Evolutionary conservation across 2,797 vertebrate genomes (phyloP), one percentile per base, ranked within the genome.

Genomic region (Falco cherrug): DNA sequence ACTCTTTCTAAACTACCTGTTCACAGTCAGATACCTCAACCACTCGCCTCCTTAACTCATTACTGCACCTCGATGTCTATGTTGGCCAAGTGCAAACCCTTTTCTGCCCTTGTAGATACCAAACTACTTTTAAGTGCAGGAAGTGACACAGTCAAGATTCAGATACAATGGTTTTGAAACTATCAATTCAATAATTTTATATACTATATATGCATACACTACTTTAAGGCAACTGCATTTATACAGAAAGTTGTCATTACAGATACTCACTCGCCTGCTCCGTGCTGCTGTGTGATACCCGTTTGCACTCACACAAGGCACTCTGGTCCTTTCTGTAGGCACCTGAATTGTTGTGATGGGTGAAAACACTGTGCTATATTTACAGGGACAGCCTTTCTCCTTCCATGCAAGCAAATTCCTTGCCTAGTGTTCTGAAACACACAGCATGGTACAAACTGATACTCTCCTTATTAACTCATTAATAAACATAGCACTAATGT

Each of bases 61-160:
- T 93, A 54, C 25, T 70, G 5, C 11, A 57, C 13, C 18, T 74
- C 0, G 0, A 4, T 77, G 9, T 60, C 53, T 51, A 0, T 26
- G 35, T 16, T 87, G 43, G 14, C 60, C 39, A 33, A 91, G 8
- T 48, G 28, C 7, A 87, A 88, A 57, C 7, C 5, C 3, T 89
- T 65, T 84, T 54, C 25, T 74, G 16, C 47, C n/a, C n/a, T 53
- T 91, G 31, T 35, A 78, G 47, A 43, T 59, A 57, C 41, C 26
- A 70, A 74, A 53, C 47, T 59, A 43, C 10, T 39, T 87, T 59
- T 69, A 63, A 51, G 18, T 50, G 89, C 41, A 65, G 24, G 35
- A 85, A 78, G 7, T n/a, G 11, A 35, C 41, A 50, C 13, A 71
- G 21, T 33, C 37, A 57, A 47, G 33, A 11, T 22, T 67, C 63